Conservation (phyloP, 1,140 invertebrate species). For the Agrilus planipennis region DNA sequence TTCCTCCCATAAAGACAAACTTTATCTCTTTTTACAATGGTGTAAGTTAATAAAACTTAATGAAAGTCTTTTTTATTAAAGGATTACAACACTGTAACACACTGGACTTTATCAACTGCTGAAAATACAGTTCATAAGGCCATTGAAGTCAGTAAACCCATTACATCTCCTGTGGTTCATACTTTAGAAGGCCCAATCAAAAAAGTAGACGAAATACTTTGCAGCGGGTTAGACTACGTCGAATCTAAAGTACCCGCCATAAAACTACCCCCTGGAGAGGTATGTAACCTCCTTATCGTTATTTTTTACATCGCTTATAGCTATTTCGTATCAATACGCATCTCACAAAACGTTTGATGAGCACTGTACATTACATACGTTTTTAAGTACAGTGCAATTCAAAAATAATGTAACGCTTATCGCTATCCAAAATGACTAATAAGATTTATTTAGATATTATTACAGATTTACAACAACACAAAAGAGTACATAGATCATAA, state of each 20-base stretch:
- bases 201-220: slow-evolving; percentile 36
- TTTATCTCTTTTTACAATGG: no score
- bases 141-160: slow-evolving; percentile 36
- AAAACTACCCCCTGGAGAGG: slow-evolving; percentile 35
- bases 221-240: slow-evolving; percentile 37
- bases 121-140: slow-evolving; percentile 39
- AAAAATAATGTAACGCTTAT: not conserved
- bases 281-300: slow-evolving; percentile 24
- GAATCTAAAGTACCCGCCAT: slow-evolving; percentile 39
- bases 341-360: slow-evolving; percentile 5
- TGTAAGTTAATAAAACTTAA: no score
- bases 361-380: not conserved
- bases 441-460: slow-evolving; percentile 21
- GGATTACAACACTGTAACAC: slow-evolving; percentile 42
- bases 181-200: slow-evolving; percentile 37
- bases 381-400: not conserved
- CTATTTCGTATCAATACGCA: not conserved
- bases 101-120: slow-evolving; percentile 42
- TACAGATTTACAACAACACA: slow-evolving; percentile 43
- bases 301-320: slow-evolving; percentile 2
- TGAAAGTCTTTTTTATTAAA: slow-evolving; percentile 25
- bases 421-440: slow-evolving; percentile 4
- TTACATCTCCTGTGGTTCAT: slow-evolving; percentile 38
- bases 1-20: no score
- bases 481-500: slow-evolving; percentile 41